Base-by-base conservation (phyloP, 1,140 invertebrate genomes). In the Drosophila pseudoananassae region DNA sequence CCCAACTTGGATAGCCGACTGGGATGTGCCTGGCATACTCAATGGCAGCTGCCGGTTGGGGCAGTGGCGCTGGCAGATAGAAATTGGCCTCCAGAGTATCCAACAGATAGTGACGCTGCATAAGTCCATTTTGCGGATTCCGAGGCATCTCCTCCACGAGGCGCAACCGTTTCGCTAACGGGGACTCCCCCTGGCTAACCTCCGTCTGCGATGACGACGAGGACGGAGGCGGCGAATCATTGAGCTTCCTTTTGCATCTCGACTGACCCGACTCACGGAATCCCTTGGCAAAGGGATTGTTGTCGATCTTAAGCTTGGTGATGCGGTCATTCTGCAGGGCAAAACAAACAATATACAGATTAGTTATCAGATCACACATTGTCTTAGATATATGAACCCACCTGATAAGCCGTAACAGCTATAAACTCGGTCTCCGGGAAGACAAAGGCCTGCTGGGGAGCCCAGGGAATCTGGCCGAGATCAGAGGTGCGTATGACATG, bases 201-300 rank as follows among this genome's bases (percentile, higher is more conserved):
- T 47, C 31, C 40, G 40, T 7, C 4, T 15, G 40, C 14, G 40
- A 17, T 4, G 53, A 25, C 54, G 57, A 61, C 20, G 81, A 69
- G 7, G 82, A 82, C 10, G 53, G 31, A 54, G 57, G 58, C 27
- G 81, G 73, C 9, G 82, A 82, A n/a, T 88, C 82, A 23, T 52
- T 76, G 0, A 92, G 57, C 75, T 95, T 95, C 59, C 95, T 92
- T 72, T 96, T 96, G 85, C 94, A 94, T 33, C 94, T 93, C 0
- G 95, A 95, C 76, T 95, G 95, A 1, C 96, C 97, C 58, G 94
- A 95, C 70, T 98, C 96, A 33, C 97, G 94, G 92, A 99, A 99
- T 0, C 98, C 98, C 93, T 98, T 98, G 0, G 98, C 98, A 92
- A 98, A 99, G 1, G 98, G 98, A 92, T 99, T 99, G 92, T 98